Percentiles rank a stretch among this genome's conserved stretches.
Evolutionary conservation across 1,140 invertebrate species (phyloP).

Genomic region (Zelostemma sp.): DNA sequence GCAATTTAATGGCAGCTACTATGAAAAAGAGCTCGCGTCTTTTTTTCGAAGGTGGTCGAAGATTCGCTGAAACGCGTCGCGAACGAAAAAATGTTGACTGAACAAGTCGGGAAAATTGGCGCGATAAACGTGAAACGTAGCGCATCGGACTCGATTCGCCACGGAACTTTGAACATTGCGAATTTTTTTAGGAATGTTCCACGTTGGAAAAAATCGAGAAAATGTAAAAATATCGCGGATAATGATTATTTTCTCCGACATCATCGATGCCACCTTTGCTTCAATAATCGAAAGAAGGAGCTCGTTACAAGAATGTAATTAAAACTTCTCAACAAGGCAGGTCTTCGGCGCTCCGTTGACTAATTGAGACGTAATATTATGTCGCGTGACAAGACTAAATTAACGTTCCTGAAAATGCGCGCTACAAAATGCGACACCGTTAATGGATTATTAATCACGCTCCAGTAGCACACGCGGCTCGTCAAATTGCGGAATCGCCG

Average conservation of each 20-base stretch:
- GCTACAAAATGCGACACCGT: conserved; percentile 45
- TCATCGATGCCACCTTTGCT: conserved; percentile 40
- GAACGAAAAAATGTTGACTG: conserved; percentile 1
- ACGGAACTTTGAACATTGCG: too few species aligned
- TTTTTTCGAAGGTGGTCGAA: conserved; percentile 7
- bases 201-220: too few species aligned
- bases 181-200: too few species aligned
- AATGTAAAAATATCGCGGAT: conserved; percentile 18
- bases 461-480: conserved; percentile 38
- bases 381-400: conserved; percentile 50
- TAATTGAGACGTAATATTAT: conserved; percentile 51
- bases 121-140: neutral
- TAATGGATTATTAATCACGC: conserved; percentile 50
- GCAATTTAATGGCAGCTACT: conserved; percentile 17
- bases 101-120: neutral
- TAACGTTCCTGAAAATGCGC: conserved; percentile 47
- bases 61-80: neutral
- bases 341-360: conserved; percentile 40
- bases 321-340: conserved; percentile 45
- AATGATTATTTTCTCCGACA: neutral
- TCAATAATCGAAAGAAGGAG: conserved; percentile 43
- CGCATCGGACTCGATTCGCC: too few species aligned
- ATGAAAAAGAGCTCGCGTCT: conserved; percentile 15
- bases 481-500: conserved; percentile 6
- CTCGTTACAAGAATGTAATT: conserved; percentile 41